Evolutionary conservation across 2,888 invertebrate genomes (phyloP).

Genomic region (Meteorus colon): DNA sequence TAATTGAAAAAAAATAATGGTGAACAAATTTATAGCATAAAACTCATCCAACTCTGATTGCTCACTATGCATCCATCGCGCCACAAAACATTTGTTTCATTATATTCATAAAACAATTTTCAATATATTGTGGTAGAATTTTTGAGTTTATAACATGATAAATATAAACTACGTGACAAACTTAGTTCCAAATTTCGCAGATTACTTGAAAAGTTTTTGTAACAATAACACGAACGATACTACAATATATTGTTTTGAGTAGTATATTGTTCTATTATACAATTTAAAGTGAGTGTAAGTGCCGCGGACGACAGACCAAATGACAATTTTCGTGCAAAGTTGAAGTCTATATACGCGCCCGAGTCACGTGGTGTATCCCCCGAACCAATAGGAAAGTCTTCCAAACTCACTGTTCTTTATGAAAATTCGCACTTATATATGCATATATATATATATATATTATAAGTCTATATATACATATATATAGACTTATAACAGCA

Average conservation of each 20-base stretch:
- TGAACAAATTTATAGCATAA: background rate
- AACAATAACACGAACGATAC: background rate
- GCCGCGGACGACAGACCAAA: conserved; percentile 31
- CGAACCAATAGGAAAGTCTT: conserved; percentile 35
- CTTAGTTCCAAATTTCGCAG: too few species aligned
- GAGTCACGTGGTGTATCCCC: conserved; percentile 46
- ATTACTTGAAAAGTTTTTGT: background rate
- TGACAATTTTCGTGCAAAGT: conserved; percentile 33
- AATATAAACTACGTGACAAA: too few species aligned
- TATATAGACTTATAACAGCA: too few species aligned
- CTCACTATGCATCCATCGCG: too few species aligned
- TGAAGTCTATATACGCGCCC: conserved; percentile 50
- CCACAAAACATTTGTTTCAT: too few species aligned
- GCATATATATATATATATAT: too few species aligned
- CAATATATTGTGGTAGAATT: too few species aligned
- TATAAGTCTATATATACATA: too few species aligned
- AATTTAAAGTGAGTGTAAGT: background rate
- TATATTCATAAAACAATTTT: too few species aligned
- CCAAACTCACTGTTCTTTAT: background rate
- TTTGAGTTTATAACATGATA: too few species aligned
- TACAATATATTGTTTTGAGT: background rate
- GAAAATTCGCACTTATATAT: background rate
- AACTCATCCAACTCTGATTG: background rate
- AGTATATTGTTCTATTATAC: background rate
- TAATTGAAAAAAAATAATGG: background rate